Evolutionary conservation across 2,797 vertebrate genomes (phyloP), one percentile per base, ranked within the genome.

Genomic region (Nothura maculosa): DNA sequence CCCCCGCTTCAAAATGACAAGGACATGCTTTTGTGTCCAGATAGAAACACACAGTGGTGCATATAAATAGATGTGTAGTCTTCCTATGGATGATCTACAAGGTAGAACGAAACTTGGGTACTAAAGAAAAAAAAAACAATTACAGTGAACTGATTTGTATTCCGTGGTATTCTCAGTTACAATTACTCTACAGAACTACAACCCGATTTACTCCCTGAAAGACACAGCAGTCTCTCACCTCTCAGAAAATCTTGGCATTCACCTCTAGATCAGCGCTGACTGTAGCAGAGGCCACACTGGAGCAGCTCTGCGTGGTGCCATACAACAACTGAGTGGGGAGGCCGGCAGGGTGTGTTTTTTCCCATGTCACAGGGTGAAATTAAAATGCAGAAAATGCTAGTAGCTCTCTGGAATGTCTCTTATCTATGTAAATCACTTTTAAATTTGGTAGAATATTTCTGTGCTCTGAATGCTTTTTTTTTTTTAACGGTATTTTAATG

Each of bases 11-110:
- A 48, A 48, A 48, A 11, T 48, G 47, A 25, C 47, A 48, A 25
- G 22, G 21, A 32, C 30, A 13, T 0, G 0, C 17, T 61, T 0
- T 0, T 10, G 6, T 30, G 13, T n/a, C 43, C 43, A 28, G 28
- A 5, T 6, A 25, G 18, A 21, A 61, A 34, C 10, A 16, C 15
- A 14, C 13, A 3, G 0, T 45, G 28, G 36, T 77, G 27, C 0
- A 0, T 20, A 34, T 43, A 45, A 86, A 32, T 36, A 61, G 42
- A 36, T 47, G 12, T 22, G 1, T 22, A 8, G 15, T 30, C 45
- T 54, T 64, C 19, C 22, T 57, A 2, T n/a, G 18, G 30, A 5
- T 68, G 21, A 47, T 54, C 34, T 60, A 0, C 32, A 14, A 18
- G n/a, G 12, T 52, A 20, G 21, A 28, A 27, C 8, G 6, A 58